Evolutionary conservation across 2,797 vertebrate genomes (phyloP), one percentile per base, ranked within the genome.

Genomic region (Merluccius polli): DNA sequence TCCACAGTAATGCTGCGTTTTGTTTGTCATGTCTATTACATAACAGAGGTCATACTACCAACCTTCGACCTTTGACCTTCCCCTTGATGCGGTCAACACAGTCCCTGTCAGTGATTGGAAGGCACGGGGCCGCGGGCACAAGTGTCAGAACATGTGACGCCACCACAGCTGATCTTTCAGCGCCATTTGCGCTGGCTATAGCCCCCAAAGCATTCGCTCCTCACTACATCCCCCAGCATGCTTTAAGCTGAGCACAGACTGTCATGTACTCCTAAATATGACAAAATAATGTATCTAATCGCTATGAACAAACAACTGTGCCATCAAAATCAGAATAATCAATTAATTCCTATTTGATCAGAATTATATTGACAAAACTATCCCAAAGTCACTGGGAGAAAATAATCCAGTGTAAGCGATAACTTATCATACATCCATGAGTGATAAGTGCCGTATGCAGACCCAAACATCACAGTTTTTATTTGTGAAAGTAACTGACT

Each of bases 141-240:
- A 73, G 30, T 78, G 35, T 72, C 76, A 75, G 74, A 18, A 63
- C 75, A 74, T 82, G 84, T 87, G 75, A 78, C 84, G 80, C 75
- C 72, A 78, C 76, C 81, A 82, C 84, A 89, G 85, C 84, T 87
- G 85, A 79, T 85, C 80, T 90, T 89, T 67, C 74, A 79, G 84
- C 75, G 78, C 90, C 86, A 91, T 90, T 87, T 89, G 89, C 59
- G 85, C 85, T 79, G 27, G 24, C 79, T 74, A 52, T 71, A 30
- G 74, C 70, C 70, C 27, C 18, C 18, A 67, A 67, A 75, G 79
- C 48, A 71, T 71, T 76, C n/a, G 30, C 65, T 27, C 74, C 18
- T 5, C 71, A 85, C 83, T 84, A 83, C 83, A 82, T 79, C 73
- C 85, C 86, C 86, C 87, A 83, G 76, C 16, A 81, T 41, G 33